A percentile compares a stretch with the other conserved stretches of the same genome.
phyloP scores from a whole-genome alignment of 2,888 invertebrate species.

The Poecilus cupreus region DNA sequence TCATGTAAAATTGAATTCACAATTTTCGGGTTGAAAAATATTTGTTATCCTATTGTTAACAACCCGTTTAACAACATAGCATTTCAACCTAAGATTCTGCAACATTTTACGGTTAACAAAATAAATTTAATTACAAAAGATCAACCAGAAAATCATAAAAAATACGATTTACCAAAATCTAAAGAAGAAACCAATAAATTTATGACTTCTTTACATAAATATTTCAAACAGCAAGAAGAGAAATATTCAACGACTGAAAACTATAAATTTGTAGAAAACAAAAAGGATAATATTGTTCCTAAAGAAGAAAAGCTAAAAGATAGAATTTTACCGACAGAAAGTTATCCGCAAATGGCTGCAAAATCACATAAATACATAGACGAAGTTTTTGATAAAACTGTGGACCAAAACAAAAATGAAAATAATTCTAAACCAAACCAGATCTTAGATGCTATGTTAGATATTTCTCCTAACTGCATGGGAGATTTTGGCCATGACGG shows the following conservation, averaged over 20 bases:
- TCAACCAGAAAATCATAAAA: background rate
- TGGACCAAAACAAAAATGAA: background rate
- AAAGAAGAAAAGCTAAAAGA: background rate
- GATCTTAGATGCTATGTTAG: background rate
- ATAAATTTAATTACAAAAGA: background rate
- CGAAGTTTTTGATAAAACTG: too few relatives aligned
- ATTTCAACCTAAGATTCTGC: background rate
- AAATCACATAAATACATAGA: background rate
- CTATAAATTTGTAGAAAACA: background rate
- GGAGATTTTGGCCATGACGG: background rate
- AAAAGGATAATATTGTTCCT: background rate
- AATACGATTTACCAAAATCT: background rate
- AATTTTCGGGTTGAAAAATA: background rate
- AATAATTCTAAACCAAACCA: too few relatives aligned
- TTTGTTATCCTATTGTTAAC: background rate
- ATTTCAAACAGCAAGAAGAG: too few relatives aligned
- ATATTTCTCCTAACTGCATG: background rate
- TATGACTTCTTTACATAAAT: too few relatives aligned
- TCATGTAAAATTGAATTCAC: background rate
- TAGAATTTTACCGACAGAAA: background rate
- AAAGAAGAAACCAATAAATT: background rate
- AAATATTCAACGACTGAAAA: too few relatives aligned
- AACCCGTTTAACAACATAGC: background rate
- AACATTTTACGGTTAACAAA: background rate
- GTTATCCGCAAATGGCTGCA: background rate